These are phyloP conservation scores for Lordiphosa stackelbergi DNA, from an alignment of 1,140 invertebrate genomes.

Conservation along the genomic window DNA sequence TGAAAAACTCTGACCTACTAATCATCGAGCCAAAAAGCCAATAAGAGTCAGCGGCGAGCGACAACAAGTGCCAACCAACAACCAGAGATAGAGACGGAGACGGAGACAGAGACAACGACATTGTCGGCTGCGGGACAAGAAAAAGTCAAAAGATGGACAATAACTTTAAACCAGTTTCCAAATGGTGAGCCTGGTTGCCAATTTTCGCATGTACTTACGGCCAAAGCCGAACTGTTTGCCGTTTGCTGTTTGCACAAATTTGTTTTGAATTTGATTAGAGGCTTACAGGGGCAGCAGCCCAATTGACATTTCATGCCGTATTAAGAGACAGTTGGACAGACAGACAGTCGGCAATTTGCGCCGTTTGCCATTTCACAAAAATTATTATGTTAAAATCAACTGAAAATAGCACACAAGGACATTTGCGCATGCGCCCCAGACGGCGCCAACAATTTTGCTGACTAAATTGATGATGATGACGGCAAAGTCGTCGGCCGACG, in stretches of 20 bases:
- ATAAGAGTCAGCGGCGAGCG: slow-evolving; percentile 62
- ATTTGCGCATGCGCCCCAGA: slow-evolving; percentile 70
- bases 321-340: slow-evolving; percentile 49
- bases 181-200: slow-evolving; percentile 63
- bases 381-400: slow-evolving; percentile 69
- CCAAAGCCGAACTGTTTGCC: slow-evolving; percentile 24
- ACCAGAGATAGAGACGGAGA: slow-evolving; percentile 44
- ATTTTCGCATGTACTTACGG: slow-evolving; percentile 41
- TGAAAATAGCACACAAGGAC: slow-evolving; percentile 72
- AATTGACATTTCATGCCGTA: slow-evolving; percentile 72
- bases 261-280: slow-evolving; percentile 72
- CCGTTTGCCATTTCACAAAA: slow-evolving; percentile 58
- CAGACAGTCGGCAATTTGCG: slow-evolving; percentile 59
- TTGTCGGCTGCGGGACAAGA: slow-evolving; percentile 57
- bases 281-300: slow-evolving; percentile 48
- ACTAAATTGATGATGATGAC: slow-evolving; percentile 69
- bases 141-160: slow-evolving; percentile 72
- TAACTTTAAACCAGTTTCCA: slow-evolving; percentile 70
- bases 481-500: slow-evolving; percentile 7
- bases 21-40: slow-evolving; percentile 74
- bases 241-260: slow-evolving; percentile 56
- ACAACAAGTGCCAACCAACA: slow-evolving; percentile 47
- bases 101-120: slow-evolving; percentile 44
- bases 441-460: slow-evolving; percentile 64
- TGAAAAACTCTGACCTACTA: slow-evolving; percentile 75